phyloP scores from a whole-genome alignment of 2,797 vertebrate genomes.

The Cichlasoma orientale region DNA sequence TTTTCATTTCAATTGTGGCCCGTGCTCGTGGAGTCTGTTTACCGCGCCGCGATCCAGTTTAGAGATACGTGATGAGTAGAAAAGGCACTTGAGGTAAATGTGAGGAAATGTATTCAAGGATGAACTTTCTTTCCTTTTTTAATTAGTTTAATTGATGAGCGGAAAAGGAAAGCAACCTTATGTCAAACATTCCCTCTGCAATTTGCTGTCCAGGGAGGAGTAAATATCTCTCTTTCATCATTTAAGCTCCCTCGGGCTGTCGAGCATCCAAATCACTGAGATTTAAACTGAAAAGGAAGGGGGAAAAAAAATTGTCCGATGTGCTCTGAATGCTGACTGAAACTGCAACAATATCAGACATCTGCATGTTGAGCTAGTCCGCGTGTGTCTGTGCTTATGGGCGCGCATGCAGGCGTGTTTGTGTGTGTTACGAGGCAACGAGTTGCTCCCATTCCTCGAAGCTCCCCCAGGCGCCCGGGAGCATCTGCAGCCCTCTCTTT shows the following conservation, averaged over 20 bases:
- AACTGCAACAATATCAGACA: conserved; percentile 35
- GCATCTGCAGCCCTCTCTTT: conserved; percentile 74
- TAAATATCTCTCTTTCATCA: conserved; percentile 62
- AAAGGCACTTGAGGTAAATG: conserved; percentile 30
- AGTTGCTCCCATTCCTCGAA: conserved; percentile 59
- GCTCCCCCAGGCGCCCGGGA: conserved; percentile 55
- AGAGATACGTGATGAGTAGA: conserved; percentile 33
- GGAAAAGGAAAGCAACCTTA: not conserved
- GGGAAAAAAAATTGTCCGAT: not conserved
- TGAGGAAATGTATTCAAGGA: not conserved
- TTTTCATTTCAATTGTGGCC: conserved; percentile 54
- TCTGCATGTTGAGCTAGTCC: conserved; percentile 23
- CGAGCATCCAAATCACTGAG: conserved; percentile 25
- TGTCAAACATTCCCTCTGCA: conserved; percentile 17
- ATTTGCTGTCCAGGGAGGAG: conserved; percentile 35
- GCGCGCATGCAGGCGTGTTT: conserved; percentile 37
- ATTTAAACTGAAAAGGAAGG: conserved; percentile 26
- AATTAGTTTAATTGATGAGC: conserved; percentile 14
- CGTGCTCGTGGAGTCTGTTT: conserved; percentile 34
- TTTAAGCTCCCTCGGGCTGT: conserved; percentile 40
- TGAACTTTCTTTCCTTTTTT: conserved; percentile 1
- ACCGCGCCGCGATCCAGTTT: conserved; percentile 30
- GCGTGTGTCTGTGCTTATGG: conserved; percentile 25
- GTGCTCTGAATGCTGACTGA: conserved; percentile 40
- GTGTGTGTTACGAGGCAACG: conserved; percentile 52